Percentiles rank a stretch among this genome's conserved stretches.
Conservation (phyloP, 1,140 invertebrate species). For the Cydia amplana region DNA sequence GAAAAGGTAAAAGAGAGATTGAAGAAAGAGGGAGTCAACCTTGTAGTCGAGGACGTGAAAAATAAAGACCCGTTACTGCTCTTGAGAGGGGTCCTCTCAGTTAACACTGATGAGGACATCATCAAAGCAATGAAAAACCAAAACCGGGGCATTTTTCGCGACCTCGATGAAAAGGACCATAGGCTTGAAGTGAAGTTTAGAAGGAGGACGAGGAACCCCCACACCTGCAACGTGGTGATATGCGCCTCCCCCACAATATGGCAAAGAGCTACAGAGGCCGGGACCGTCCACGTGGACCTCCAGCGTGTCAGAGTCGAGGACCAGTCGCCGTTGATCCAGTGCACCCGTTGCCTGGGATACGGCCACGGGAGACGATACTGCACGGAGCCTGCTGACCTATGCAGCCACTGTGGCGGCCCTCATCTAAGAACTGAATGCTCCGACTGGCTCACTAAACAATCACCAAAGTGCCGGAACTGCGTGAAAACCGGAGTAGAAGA, state of each 20-base stretch:
- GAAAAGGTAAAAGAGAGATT: constrained; percentile 30
- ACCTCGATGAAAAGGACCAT: constrained; percentile 19
- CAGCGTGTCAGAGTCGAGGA: constrained; percentile 33
- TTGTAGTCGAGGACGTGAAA: constrained; percentile 35
- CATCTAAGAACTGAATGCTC: constrained; percentile 33
- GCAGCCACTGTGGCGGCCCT: constrained; percentile 36
- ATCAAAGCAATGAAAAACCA: constrained; percentile 34
- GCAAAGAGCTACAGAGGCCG: background rate
- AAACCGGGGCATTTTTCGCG: constrained; percentile 34
- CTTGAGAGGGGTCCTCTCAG: constrained; percentile 26
- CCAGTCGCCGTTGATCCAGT: constrained; percentile 41
- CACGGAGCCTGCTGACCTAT: constrained; percentile 22
- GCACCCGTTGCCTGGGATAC: constrained; percentile 35
- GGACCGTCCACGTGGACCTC: background rate
- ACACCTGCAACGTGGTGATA: constrained; percentile 11
- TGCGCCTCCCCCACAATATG: constrained; percentile 32
- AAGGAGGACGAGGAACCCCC: constrained; percentile 35
- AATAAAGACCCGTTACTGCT: constrained; percentile 38
- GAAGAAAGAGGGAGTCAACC: background rate
- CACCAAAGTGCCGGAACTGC: constrained; percentile 37
- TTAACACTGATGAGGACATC: constrained; percentile 40
- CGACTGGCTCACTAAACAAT: background rate
- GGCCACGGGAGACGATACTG: constrained; percentile 33
- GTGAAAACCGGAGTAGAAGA: background rate
- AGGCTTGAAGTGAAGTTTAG: constrained; percentile 31